phyloP scores from a whole-genome alignment of 2,888 invertebrate species.

The Morpho deidamia region DNA sequence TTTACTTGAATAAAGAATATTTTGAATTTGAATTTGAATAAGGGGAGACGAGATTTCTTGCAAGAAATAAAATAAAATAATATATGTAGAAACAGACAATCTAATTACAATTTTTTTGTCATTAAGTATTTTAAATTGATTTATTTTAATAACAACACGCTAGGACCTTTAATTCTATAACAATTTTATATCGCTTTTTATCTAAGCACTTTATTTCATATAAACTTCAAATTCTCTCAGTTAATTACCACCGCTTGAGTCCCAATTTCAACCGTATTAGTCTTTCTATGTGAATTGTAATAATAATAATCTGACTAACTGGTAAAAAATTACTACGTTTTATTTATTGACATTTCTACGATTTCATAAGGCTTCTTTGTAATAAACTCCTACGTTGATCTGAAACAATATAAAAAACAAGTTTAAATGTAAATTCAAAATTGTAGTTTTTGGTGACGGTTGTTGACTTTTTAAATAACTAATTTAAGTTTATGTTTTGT shows the following conservation, averaged over 20 bases:
- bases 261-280: slow-evolving; percentile 61
- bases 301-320: slow-evolving; percentile 60
- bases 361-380: slow-evolving; percentile 76
- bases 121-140: slow-evolving; percentile 5
- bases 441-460: too few species aligned
- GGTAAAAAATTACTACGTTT: slow-evolving; percentile 70
- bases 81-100: not conserved
- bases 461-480: too few species aligned
- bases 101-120: not conserved
- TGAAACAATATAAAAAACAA: slow-evolving; percentile 31
- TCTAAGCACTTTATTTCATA: slow-evolving; percentile 3
- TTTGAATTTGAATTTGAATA: too few species aligned
- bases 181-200: slow-evolving; percentile 14
- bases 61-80: too few species aligned
- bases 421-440: too few species aligned
- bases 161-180: slow-evolving; percentile 9
- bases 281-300: slow-evolving; percentile 55
- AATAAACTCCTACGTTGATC: slow-evolving; percentile 78
- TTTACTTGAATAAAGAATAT: too few species aligned
- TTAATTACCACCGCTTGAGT: slow-evolving; percentile 58
- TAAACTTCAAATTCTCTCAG: slow-evolving; percentile 20
- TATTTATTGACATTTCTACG: slow-evolving; percentile 58
- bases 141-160: slow-evolving; percentile 11
- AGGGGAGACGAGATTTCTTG: too few species aligned
- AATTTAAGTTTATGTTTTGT: too few species aligned